Evolutionary conservation across 2,888 invertebrate genomes (phyloP), one percentile per base, ranked within the genome.

Genomic region (Cloeon dipterum): DNA sequence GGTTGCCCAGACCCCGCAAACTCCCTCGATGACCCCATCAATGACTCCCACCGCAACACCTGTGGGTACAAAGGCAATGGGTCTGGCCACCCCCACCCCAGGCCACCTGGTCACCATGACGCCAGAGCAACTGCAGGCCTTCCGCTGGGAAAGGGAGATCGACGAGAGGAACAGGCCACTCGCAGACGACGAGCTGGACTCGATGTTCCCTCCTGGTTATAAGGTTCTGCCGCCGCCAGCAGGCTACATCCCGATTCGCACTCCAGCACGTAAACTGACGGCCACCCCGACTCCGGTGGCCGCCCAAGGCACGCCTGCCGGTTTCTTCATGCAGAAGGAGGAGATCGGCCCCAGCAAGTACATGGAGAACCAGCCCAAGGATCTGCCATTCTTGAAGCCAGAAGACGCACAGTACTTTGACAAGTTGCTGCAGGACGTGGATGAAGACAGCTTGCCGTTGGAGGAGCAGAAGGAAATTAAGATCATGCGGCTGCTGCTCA

Each of bases 371-470:
- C 98, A 99, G 61, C 98, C 98, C 2, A 94, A 93, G 57, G 96
- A 96, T 61, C 66, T 98, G 47, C 98, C 98, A 13, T 91, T 98
- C 55, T 83, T 98, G 76, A 98, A 99, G 57, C 98, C 98, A 0
- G 98, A 99, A 59, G 94, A 94, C 61, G 93, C 98, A 33, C 98
- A 99, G 61, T 98, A 99, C 61, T 98, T 98, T 59, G 98, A 99
- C 59, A 98, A 98, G 59, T 65, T 98, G 43, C 66, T 99, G 45
- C 75, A 52, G 38, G 98, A 98, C 53, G 94, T 99, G 20, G 98
- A 99, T 56, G 98, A 99, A 60, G 93, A 94, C 51, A 61, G 78
- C 0, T 65, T 96, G 26, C 78, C 83, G 36, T 89, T 94, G 0
- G 96, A 99, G 50, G 98, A 99, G 55, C 79, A 88, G 45, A 96